Conservation (phyloP, 2,113 vertebrate genomes). For the Hirundichthys speculiger region DNA sequence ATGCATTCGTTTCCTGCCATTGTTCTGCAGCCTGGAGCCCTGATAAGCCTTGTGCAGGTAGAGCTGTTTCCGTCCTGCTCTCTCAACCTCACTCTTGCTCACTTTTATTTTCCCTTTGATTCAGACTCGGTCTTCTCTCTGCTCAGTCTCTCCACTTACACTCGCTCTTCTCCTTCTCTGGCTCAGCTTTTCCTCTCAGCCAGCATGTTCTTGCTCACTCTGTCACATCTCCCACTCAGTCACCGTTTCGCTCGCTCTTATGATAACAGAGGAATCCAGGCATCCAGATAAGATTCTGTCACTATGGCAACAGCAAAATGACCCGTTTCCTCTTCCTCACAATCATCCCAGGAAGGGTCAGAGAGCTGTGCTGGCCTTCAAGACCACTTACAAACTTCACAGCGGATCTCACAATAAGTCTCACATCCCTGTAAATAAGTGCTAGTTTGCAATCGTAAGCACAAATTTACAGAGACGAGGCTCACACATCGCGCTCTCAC, state of each 20-base stretch:
- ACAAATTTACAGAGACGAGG: constrained; percentile 1
- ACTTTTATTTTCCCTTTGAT: constrained; percentile 39
- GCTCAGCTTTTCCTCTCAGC: constrained; percentile 30
- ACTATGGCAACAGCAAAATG: constrained; percentile 66
- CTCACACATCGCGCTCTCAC: constrained; percentile 69
- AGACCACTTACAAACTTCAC: constrained; percentile 26
- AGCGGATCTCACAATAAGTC: background rate
- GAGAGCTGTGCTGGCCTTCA: constrained; percentile 2
- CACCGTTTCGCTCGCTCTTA: constrained; percentile 21
- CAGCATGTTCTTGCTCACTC: constrained; percentile 13
- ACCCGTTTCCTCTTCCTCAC: constrained; percentile 59
- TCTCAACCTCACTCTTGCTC: constrained; percentile 45
- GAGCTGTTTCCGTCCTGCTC: constrained; percentile 62
- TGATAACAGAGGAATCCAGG: constrained; percentile 74
- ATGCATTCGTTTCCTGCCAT: constrained; percentile 83
- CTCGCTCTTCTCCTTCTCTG: constrained; percentile 32
- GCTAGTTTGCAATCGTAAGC: background rate
- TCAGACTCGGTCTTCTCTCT: constrained; percentile 24
- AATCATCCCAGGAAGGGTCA: constrained; percentile 37
- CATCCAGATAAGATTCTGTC: constrained; percentile 73
- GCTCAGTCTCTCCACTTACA: constrained; percentile 19
- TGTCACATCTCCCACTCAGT: constrained; percentile 44
- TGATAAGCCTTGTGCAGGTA: constrained; percentile 84
- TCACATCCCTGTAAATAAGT: background rate
- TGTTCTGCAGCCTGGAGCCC: constrained; percentile 78